Percentiles rank a stretch among this genome's conserved stretches.
Conservation (phyloP, 2,113 vertebrate species). For the Balaeniceps rex region DNA sequence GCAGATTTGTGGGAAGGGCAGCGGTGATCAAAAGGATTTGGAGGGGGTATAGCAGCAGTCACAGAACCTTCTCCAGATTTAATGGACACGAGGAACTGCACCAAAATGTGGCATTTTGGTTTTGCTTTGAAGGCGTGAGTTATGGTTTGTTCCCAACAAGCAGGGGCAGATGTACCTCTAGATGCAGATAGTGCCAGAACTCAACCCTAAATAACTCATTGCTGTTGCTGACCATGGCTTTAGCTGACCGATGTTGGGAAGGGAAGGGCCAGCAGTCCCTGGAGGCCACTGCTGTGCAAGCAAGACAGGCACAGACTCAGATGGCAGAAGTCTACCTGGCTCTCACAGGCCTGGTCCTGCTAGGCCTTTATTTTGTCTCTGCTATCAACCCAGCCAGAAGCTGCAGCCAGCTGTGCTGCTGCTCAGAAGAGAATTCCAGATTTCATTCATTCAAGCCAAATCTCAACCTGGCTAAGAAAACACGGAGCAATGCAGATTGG, state of each 20-base stretch:
- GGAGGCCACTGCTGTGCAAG: neutral
- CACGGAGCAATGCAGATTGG: neutral
- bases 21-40: neutral
- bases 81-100: neutral
- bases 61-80: neutral
- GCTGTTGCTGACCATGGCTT: neutral
- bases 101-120: neutral
- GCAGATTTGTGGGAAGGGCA: neutral
- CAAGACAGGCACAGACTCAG: neutral
- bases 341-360: neutral
- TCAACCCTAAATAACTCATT: neutral
- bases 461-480: neutral
- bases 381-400: neutral
- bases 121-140: neutral
- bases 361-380: neutral
- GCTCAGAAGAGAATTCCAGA: neutral
- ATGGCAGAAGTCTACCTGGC: neutral
- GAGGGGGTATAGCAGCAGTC: neutral
- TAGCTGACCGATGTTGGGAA: rapidly evolving
- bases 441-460: neutral
- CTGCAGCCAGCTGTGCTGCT: neutral
- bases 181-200: neutral
- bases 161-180: neutral
- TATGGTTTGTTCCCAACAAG: neutral
- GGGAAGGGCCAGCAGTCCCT: neutral